phyloP scores from a whole-genome alignment of 1,140 invertebrate genomes.

The Oppia nitens region DNA sequence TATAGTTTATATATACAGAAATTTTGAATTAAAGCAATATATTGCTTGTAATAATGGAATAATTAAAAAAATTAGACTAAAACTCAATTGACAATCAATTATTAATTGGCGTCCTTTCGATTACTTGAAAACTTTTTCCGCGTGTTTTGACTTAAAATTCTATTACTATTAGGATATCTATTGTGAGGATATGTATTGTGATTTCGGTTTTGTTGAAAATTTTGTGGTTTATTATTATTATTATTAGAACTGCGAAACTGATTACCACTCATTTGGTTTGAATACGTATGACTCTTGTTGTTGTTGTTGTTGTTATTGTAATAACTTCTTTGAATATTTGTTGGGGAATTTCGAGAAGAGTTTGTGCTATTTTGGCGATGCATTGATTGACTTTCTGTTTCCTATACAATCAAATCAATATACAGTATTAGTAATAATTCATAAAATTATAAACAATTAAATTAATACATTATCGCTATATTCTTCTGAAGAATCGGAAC shows the following conservation, averaged over 20 bases:
- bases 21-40: too few species aligned
- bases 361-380: not conserved
- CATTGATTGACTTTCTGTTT: not conserved
- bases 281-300: too few species aligned
- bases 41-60: too few species aligned
- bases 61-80: too few species aligned
- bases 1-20: too few species aligned
- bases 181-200: not conserved
- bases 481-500: not conserved
- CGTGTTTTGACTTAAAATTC: not conserved
- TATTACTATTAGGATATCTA: not conserved
- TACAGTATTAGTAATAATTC: not conserved
- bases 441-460: not conserved
- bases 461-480: not conserved
- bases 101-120: not conserved
- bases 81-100: too few species aligned
- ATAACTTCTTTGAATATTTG: not conserved
- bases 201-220: not conserved
- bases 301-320: not conserved
- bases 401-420: not conserved
- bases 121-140: not conserved
- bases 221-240: not conserved
- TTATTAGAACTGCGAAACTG: not conserved
- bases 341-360: not conserved
- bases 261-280: not conserved